Evolutionary conservation across 2,888 invertebrate genomes (phyloP).

Genomic region (Tillus elongatus): DNA sequence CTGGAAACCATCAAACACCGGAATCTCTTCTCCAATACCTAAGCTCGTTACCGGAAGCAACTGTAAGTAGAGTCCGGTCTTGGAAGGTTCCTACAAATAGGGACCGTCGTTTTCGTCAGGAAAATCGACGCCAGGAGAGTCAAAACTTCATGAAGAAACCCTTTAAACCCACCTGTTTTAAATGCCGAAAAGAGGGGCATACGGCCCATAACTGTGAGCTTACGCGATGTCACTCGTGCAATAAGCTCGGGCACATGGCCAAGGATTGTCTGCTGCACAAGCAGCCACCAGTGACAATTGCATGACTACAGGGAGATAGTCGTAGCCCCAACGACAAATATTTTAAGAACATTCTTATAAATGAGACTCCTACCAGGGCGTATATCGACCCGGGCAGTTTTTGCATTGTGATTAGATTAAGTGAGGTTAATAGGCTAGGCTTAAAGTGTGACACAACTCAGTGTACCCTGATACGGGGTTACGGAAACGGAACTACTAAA

Average conservation of each 20-base stretch:
- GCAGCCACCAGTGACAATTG: constrained; percentile 5
- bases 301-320: too few species aligned
- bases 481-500: constrained; percentile 14
- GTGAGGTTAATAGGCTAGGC: constrained; percentile 11
- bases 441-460: neutral
- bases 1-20: constrained; percentile 18
- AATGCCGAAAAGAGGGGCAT: constrained; percentile 9
- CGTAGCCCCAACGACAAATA: constrained; percentile 13
- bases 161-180: neutral
- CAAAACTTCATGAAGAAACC: too few species aligned
- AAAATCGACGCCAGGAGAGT: too few species aligned
- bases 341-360: too few species aligned
- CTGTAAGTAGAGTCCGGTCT: too few species aligned
- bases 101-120: too few species aligned
- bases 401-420: constrained; percentile 13
- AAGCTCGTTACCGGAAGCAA: constrained; percentile 6
- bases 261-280: neutral
- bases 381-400: constrained; percentile 18
- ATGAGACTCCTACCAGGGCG: too few species aligned
- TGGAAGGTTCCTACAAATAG: too few species aligned
- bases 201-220: constrained; percentile 1
- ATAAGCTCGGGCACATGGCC: too few species aligned
- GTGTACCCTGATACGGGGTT: constrained; percentile 11
- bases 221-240: too few species aligned
- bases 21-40: constrained; percentile 17